phyloP scores from a whole-genome alignment of 1,140 invertebrate genomes.

The Drosophila pectinifera region DNA sequence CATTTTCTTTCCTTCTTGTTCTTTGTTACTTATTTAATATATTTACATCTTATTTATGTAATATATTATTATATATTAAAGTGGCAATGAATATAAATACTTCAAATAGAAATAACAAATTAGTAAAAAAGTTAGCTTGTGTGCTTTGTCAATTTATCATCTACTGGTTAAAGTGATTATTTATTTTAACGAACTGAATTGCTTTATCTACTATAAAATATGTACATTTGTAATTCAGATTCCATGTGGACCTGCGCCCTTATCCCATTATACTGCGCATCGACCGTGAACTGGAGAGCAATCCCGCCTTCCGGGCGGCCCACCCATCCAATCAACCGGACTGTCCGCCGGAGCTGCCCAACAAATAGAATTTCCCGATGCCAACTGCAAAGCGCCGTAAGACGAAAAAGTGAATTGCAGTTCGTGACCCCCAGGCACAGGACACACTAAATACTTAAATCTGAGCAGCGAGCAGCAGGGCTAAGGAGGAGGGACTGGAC shows the following conservation, averaged over 20 bases:
- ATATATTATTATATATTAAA: too few species aligned
- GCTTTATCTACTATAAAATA: too few species aligned
- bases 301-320: slow-evolving; percentile 94
- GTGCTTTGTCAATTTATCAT: too few species aligned
- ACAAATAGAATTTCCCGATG: slow-evolving; percentile 86
- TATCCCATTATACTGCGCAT: slow-evolving; percentile 96
- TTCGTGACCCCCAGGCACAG: slow-evolving; percentile 57
- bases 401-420: slow-evolving; percentile 83
- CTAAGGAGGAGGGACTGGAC: neutral
- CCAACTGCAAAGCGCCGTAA: slow-evolving; percentile 84
- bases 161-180: too few species aligned
- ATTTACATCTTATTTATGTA: too few species aligned
- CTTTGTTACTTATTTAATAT: too few species aligned
- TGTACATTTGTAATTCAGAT: slow-evolving; percentile 86
- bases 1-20: too few species aligned
- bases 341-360: slow-evolving; percentile 93
- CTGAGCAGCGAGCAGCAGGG: slow-evolving; percentile 24
- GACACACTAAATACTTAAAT: slow-evolving; percentile 46
- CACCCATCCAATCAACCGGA: slow-evolving; percentile 96
- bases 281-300: slow-evolving; percentile 93
- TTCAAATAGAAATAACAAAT: too few species aligned
- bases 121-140: too few species aligned
- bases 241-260: slow-evolving; percentile 94
- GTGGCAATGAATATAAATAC: too few species aligned
- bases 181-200: too few species aligned